Evolutionary conservation across 2,888 invertebrate species (phyloP).

Genomic region (Spodoptera picta): DNA sequence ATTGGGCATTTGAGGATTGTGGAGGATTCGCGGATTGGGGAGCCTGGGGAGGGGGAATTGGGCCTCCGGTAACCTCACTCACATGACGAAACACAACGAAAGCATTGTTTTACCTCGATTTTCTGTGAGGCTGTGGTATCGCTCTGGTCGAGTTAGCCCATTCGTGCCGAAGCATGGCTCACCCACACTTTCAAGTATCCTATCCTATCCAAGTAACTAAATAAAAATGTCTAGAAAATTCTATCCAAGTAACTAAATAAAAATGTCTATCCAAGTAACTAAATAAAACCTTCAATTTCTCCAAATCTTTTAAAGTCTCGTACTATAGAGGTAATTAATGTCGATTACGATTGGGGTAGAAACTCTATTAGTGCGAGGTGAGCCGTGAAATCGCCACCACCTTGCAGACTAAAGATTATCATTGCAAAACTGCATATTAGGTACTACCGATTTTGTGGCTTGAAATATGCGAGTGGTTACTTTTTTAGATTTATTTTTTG

Average conservation of each 20-base stretch:
- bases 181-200: too few species aligned
- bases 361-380: conserved; percentile 53
- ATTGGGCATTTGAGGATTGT: too few species aligned
- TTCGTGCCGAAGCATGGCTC: too few species aligned
- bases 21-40: too few species aligned
- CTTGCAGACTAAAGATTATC: conserved; percentile 53
- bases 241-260: neutral
- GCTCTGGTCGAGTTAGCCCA: too few species aligned
- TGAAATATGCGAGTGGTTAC: conserved; percentile 13
- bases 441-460: conserved; percentile 5
- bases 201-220: too few species aligned
- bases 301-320: conserved; percentile 12
- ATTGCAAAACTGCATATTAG: conserved; percentile 37
- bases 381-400: conserved; percentile 61
- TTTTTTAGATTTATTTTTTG: conserved; percentile 1
- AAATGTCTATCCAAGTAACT: too few species aligned
- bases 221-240: neutral
- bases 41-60: too few species aligned
- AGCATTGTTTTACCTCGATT: too few species aligned
- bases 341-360: conserved; percentile 44
- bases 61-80: too few species aligned
- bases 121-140: too few species aligned
- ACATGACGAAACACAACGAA: too few species aligned
- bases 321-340: conserved; percentile 49
- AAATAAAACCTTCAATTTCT: conserved; percentile 5